Evolutionary conservation across 2,888 invertebrate species (phyloP).

Genomic region (Nematopogon swammerdamellus): DNA sequence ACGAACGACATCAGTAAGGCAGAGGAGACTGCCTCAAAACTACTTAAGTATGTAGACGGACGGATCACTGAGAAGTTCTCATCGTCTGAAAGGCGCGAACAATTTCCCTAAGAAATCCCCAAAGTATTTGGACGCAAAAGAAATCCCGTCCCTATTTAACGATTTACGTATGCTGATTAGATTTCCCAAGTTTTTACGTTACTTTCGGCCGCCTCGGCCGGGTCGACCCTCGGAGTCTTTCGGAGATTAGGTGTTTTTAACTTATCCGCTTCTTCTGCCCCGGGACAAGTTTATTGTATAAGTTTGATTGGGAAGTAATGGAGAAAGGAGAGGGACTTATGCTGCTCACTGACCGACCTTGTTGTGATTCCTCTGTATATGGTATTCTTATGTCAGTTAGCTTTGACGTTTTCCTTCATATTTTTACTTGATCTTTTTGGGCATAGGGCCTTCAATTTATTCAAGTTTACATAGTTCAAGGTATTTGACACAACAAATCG

Average conservation of each 20-base stretch:
- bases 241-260: constrained; percentile 33
- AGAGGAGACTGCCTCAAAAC: too few relatives aligned
- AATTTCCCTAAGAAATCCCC: not conserved
- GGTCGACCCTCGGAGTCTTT: constrained; percentile 11
- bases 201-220: constrained; percentile 1
- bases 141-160: constrained; percentile 22
- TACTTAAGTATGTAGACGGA: too few relatives aligned
- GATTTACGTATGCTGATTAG: constrained; percentile 34
- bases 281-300: constrained; percentile 29
- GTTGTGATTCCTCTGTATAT: too few relatives aligned
- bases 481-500: too few relatives aligned
- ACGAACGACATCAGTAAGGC: too few relatives aligned
- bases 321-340: constrained; percentile 11
- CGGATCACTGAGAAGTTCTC: too few relatives aligned
- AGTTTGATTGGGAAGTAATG: constrained; percentile 38
- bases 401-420: too few relatives aligned
- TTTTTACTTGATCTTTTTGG: too few relatives aligned
- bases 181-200: constrained; percentile 17
- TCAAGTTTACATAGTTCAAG: too few relatives aligned
- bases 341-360: too few relatives aligned
- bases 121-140: not conserved
- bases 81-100: not conserved
- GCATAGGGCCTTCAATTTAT: too few relatives aligned
- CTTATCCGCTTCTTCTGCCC: constrained; percentile 5
- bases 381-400: too few relatives aligned